A percentile compares a stretch with the other conserved stretches of the same genome.
Evolutionary conservation across 2,113 vertebrate species (phyloP).

Genomic region (Anarhynchus alexandrinus): DNA sequence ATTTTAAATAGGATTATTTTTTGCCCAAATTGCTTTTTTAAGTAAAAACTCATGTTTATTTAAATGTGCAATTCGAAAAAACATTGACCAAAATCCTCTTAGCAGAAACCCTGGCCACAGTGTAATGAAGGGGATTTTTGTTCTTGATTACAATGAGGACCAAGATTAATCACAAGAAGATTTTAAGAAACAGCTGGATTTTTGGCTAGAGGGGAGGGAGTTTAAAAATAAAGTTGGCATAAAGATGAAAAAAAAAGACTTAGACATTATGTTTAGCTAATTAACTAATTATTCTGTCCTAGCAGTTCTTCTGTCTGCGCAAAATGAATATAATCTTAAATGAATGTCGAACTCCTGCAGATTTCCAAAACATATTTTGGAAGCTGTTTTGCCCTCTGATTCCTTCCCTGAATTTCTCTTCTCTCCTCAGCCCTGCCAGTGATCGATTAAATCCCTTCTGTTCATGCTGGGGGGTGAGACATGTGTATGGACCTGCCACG

Average conservation of each 20-base stretch:
- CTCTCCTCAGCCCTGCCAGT: background rate
- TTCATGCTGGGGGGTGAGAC: background rate
- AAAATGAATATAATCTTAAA: background rate
- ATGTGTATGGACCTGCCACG: background rate
- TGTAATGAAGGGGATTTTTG: slow-evolving; percentile 40
- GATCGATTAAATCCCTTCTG: background rate
- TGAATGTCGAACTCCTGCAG: accelerated
- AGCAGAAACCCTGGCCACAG: background rate
- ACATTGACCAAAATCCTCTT: slow-evolving; percentile 12
- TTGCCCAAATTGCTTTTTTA: background rate
- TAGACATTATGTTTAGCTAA: slow-evolving; percentile 11
- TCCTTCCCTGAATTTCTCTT: background rate
- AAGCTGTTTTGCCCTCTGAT: background rate
- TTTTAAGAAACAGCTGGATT: slow-evolving; percentile 45
- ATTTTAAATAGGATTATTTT: background rate
- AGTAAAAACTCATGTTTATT: background rate
- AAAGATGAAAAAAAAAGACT: slow-evolving; percentile 12
- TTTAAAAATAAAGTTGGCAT: slow-evolving; percentile 34
- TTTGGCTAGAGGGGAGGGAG: slow-evolving; percentile 36
- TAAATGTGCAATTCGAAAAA: background rate
- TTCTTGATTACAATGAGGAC: slow-evolving; percentile 15
- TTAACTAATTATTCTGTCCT: slow-evolving; percentile 40
- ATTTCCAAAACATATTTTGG: background rate
- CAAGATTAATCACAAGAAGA: slow-evolving; percentile 11
- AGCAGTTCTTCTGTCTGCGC: background rate